Percentiles rank a stretch among this genome's conserved stretches.
Conservation (phyloP, 2,888 invertebrate genomes). For the Caenorhabditis japonica region DNA sequence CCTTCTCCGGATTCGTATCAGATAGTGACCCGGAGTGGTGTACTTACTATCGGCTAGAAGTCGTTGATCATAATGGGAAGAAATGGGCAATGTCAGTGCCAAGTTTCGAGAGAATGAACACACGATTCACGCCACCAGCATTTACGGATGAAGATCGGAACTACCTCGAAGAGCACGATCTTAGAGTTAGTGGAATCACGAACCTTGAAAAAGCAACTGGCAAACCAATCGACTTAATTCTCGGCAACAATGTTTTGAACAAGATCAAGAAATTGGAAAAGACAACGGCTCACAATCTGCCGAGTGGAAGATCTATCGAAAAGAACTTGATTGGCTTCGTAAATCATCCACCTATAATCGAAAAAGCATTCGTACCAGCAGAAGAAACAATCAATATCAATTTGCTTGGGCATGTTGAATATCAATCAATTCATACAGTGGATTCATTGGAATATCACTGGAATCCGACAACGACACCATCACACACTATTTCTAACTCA, state of each 20-base stretch:
- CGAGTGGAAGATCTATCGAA: slow-evolving; percentile 1
- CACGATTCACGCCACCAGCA: background rate
- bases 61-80: background rate
- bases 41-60: background rate
- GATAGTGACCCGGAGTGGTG: background rate
- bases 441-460: no score
- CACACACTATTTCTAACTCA: no score
- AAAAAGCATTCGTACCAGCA: slow-evolving; percentile 1
- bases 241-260: slow-evolving; percentile 2
- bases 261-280: slow-evolving; percentile 2
- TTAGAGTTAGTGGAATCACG: background rate
- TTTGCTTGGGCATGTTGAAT: no score
- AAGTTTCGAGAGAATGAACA: background rate
- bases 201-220: background rate
- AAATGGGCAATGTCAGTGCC: background rate
- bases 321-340: background rate
- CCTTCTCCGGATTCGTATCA: background rate
- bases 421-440: background rate
- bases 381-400: no score
- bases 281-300: background rate
- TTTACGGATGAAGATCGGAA: background rate
- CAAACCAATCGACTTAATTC: background rate
- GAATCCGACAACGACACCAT: no score
- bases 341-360: background rate
- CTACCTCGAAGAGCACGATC: background rate